Evolutionary conservation across 2,888 invertebrate species (phyloP), one percentile per base, ranked within the genome.

Genomic region (Phalangium opilio): DNA sequence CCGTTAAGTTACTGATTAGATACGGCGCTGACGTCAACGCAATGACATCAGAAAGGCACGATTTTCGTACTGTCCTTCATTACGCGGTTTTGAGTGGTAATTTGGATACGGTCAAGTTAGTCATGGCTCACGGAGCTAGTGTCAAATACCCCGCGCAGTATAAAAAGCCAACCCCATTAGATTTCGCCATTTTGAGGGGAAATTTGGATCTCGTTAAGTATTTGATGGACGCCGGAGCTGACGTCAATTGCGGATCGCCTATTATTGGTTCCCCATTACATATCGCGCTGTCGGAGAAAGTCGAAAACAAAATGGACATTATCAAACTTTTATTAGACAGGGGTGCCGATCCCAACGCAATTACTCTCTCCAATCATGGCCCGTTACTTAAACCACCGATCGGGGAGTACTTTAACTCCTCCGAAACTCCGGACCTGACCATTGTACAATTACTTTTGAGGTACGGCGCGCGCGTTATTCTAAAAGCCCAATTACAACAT

Each of bases 11-110:
- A 11, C 70, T 90, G 33, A 68, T 87, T 55, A 79, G 78, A 57
- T 75, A 79, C 62, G 86, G 86, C 0, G 90, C 89, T 0, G 79
- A 87, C 60, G 80, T 89, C 2, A 89, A 89, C 65, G 81, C 83
- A 3, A 78, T 81, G 70, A 78, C 86, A 0, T 83, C 85, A 60
- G 78, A 79, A n/a, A 72, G 85, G 50, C 83, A 87, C 62, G 89
- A 89, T 61, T 43, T 49, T 34, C 73, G 89, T 49, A 85, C 86
- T 2, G 85, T 87, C 2, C 71, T 91, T 61, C 89, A 90, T 63
- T 89, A 85, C 63, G 89, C 85, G 3, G 81, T 89, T 0, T 73
- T 85, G 41, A 79, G 82, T 48, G 87, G 83, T 60, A 73, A 74
- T 52, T 63, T 67, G 33, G 79, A 77, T 56, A 73, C 78, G 10